phyloP scores from a whole-genome alignment of 2,113 vertebrate genomes.

The Malurus cyaneus region DNA sequence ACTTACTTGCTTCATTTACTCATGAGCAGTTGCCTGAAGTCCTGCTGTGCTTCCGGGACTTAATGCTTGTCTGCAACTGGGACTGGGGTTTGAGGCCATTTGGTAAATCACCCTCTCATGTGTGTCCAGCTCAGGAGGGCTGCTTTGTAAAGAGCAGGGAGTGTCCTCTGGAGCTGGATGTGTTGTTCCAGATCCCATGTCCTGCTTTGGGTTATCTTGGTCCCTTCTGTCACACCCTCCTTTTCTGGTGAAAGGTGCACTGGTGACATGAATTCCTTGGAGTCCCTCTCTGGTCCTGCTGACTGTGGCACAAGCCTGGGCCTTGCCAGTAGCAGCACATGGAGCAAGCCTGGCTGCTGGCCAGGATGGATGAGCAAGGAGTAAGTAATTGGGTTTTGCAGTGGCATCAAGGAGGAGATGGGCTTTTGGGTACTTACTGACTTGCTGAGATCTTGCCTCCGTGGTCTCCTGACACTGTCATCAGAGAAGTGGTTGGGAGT shows the following conservation, averaged over 20 bases:
- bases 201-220: background rate
- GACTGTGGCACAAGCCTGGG: background rate
- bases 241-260: background rate
- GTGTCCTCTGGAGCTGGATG: background rate
- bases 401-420: background rate
- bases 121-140: background rate
- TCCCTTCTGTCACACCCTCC: background rate
- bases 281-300: background rate
- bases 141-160: background rate
- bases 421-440: background rate
- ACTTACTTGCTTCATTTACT: constrained; percentile 72
- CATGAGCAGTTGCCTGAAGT: constrained; percentile 63
- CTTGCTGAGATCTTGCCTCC: background rate
- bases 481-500: background rate
- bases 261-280: background rate
- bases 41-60: constrained; percentile 39
- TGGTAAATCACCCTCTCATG: background rate
- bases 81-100: background rate
- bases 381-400: background rate
- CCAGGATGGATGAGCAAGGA: background rate
- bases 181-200: background rate
- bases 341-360: background rate
- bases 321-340: background rate
- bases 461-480: background rate
- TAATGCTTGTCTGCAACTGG: background rate